phyloP scores from a whole-genome alignment of 2,797 vertebrate species.

The Tapirus indicus region DNA sequence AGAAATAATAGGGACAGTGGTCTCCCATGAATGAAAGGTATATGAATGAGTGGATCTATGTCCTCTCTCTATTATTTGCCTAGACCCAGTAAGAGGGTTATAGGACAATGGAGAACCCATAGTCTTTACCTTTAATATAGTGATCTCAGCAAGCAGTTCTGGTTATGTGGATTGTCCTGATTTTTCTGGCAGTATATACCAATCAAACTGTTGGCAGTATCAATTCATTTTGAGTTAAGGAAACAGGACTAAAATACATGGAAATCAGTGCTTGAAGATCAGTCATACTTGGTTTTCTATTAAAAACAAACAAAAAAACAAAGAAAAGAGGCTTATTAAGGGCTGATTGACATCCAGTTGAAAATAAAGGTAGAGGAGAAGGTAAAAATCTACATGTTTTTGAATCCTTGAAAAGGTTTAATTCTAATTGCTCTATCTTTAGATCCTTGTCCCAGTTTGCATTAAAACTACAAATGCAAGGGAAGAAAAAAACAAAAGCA shows the following conservation, averaged over 20 bases:
- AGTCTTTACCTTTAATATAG: not conserved
- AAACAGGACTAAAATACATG: not conserved
- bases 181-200: slow-evolving; percentile 21
- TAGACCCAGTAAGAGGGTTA: not conserved
- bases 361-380: slow-evolving; percentile 40
- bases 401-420: not conserved
- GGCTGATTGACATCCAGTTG: not conserved
- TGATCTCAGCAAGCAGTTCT: not conserved
- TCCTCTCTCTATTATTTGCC: not conserved
- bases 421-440: slow-evolving; percentile 42
- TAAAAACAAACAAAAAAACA: not conserved
- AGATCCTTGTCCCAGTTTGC: not conserved
- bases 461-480: not conserved
- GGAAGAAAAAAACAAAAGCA: not conserved
- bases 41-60: not conserved
- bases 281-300: not conserved
- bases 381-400: not conserved
- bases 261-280: not conserved
- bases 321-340: not conserved
- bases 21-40: not conserved
- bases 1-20: not conserved
- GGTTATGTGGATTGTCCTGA: not conserved
- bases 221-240: not conserved
- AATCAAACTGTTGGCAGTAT: not conserved
- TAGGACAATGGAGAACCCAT: not conserved